phyloP scores from a whole-genome alignment of 2,888 invertebrate genomes.

The Leucoma salicis region DNA sequence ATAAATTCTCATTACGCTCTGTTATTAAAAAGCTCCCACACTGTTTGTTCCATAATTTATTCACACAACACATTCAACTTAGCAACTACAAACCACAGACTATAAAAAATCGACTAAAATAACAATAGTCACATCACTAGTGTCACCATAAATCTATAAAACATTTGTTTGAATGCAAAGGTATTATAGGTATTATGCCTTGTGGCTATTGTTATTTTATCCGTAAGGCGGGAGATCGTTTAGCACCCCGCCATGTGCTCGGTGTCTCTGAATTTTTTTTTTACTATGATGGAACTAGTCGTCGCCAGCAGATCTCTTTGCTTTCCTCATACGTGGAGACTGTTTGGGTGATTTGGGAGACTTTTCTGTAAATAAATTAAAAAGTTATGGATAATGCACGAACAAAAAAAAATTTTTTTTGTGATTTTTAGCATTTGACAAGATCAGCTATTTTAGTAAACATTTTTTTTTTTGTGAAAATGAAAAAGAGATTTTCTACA shows the following conservation, averaged over 20 bases:
- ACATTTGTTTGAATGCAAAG: conserved; percentile 10
- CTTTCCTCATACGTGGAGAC: conserved; percentile 90
- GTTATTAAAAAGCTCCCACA: conserved; percentile 70
- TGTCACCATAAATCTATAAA: not conserved
- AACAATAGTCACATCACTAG: conserved; percentile 47
- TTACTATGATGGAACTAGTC: conserved; percentile 68
- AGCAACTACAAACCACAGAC: conserved; percentile 65
- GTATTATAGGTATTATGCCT: conserved; percentile 9
- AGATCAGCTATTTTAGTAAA: no score
- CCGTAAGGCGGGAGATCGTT: conserved; percentile 35
- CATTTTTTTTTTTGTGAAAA: no score
- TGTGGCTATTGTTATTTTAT: conserved; percentile 55
- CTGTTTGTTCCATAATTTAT: conserved; percentile 79
- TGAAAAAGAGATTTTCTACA: no score
- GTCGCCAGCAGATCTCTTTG: conserved; percentile 87
- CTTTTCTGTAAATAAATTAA: conserved; percentile 83
- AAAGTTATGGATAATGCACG: no score
- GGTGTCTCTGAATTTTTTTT: conserved; percentile 26
- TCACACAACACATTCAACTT: conserved; percentile 64
- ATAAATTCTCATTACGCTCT: conserved; percentile 72
- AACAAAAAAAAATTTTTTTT: no score
- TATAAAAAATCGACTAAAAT: conserved; percentile 54
- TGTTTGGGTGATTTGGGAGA: conserved; percentile 85
- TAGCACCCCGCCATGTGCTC: conserved; percentile 37
- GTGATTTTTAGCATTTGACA: no score